phyloP scores from a whole-genome alignment of 1,140 invertebrate genomes.

The Caerostris darwini region DNA sequence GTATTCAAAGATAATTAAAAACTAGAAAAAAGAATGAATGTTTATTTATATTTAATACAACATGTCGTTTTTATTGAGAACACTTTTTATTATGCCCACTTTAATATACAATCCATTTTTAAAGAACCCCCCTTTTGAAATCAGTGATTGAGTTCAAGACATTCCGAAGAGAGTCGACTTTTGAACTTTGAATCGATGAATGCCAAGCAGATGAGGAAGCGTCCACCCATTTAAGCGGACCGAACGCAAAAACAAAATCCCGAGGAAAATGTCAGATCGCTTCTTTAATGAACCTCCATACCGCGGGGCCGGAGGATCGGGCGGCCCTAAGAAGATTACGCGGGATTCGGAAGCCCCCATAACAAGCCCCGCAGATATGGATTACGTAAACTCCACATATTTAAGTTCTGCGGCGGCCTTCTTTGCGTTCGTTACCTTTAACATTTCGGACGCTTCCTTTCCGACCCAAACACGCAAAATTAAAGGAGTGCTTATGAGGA shows the following conservation, averaged over 20 bases:
- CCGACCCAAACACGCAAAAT: too few species aligned
- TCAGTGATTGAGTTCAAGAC: background rate
- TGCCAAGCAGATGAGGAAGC: background rate
- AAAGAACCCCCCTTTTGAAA: too few species aligned
- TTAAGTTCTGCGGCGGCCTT: too few species aligned
- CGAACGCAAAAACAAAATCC: background rate
- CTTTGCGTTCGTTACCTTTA: background rate
- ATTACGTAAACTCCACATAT: background rate
- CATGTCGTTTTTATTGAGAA: too few species aligned
- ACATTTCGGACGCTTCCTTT: background rate
- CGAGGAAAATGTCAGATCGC: background rate
- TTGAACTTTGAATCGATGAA: background rate
- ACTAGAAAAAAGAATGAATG: too few species aligned
- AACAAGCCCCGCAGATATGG: background rate
- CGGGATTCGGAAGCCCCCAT: background rate
- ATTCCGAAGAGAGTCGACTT: background rate
- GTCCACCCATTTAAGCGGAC: background rate
- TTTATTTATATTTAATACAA: too few species aligned
- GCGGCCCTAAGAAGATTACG: background rate
- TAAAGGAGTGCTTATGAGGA: too few species aligned
- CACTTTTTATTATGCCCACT: too few species aligned
- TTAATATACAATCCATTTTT: too few species aligned
- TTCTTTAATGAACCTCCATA: conserved; percentile 24
- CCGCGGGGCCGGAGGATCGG: too few species aligned
- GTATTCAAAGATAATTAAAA: too few species aligned